Evolutionary conservation across 1,140 invertebrate species (phyloP).

Genomic region (Drosophila subobscura): DNA sequence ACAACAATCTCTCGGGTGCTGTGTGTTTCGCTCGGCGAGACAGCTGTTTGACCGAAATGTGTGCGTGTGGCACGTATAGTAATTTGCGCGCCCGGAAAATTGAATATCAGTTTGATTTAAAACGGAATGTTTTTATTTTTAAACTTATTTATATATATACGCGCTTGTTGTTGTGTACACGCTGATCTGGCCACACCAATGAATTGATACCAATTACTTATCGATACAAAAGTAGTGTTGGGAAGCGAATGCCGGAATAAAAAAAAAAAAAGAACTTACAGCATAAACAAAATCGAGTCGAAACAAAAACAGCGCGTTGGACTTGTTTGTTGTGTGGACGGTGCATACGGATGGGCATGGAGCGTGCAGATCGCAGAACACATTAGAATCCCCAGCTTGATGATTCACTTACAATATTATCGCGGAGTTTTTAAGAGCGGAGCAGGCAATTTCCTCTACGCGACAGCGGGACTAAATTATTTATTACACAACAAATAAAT

Average conservation of each 20-base stretch:
- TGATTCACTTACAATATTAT: conserved; percentile 50
- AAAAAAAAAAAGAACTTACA: not conserved
- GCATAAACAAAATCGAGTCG: conserved; percentile 7
- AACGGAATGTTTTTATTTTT: conserved; percentile 71
- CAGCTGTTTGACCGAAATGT: conserved; percentile 35
- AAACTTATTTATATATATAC: conserved; percentile 59
- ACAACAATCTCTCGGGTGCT: conserved; percentile 14
- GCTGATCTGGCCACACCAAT: conserved; percentile 16
- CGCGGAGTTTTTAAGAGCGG: conserved; percentile 13
- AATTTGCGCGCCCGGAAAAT: conserved; percentile 43
- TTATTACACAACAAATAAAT: conserved; percentile 83
- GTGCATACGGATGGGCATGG: not conserved
- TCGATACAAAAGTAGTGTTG: too few species aligned
- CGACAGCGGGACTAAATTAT: conserved; percentile 63
- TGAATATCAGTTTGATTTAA: conserved; percentile 52
- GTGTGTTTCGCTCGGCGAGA: conserved; percentile 15
- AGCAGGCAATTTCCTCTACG: conserved; percentile 33
- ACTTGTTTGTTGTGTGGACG: too few species aligned
- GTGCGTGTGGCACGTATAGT: not conserved
- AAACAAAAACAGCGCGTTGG: conserved; percentile 1
- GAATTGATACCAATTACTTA: too few species aligned
- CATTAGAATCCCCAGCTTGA: not conserved
- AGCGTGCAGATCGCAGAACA: conserved; percentile 17
- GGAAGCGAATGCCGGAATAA: too few species aligned
- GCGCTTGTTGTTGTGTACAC: conserved; percentile 28